phyloP scores from a whole-genome alignment of 2,113 vertebrate genomes.

The Chaetodon trifascialis region DNA sequence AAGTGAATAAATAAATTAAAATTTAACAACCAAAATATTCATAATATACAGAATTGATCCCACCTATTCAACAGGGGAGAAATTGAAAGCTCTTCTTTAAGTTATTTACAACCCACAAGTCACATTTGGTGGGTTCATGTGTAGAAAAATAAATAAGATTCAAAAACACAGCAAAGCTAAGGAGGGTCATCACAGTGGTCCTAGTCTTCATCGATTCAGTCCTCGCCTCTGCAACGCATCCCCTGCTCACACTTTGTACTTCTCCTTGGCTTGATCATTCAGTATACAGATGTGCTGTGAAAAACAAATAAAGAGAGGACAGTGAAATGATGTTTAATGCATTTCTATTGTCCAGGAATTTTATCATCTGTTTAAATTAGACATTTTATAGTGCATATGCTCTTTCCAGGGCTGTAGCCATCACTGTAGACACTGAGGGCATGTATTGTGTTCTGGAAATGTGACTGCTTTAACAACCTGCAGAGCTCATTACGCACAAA shows the following conservation, averaged over 20 bases:
- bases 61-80: constrained; percentile 7
- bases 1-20: constrained; percentile 48
- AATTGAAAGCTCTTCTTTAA: constrained; percentile 41
- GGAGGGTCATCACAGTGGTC: constrained; percentile 81
- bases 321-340: neutral
- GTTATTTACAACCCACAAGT: constrained; percentile 62
- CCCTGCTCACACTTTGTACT: constrained; percentile 82
- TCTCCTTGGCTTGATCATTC: constrained; percentile 84
- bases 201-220: constrained; percentile 60
- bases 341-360: neutral
- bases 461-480: neutral
- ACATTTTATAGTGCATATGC: neutral
- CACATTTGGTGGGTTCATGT: constrained; percentile 54
- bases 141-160: constrained; percentile 73
- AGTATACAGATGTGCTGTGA: constrained; percentile 85
- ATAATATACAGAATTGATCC: constrained; percentile 45
- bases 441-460: neutral
- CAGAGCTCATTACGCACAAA: neutral
- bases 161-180: constrained; percentile 64
- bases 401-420: neutral
- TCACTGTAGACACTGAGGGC: no score
- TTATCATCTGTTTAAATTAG: no score
- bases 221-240: constrained; percentile 20
- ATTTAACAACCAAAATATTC: constrained; percentile 49
- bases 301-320: neutral